Conservation (phyloP, 2,113 vertebrate genomes). For the Myodes glareolus region DNA sequence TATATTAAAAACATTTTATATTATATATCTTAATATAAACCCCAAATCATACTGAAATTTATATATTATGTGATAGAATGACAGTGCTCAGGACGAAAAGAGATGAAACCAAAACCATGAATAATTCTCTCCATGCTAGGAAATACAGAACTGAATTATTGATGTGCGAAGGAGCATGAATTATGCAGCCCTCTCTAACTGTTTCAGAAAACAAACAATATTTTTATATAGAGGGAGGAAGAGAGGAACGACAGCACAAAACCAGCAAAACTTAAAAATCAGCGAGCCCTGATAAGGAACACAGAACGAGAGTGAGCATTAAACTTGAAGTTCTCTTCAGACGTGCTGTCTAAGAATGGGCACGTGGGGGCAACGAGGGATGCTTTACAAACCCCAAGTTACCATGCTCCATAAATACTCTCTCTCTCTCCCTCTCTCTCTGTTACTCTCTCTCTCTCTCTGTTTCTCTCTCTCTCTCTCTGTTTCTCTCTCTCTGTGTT, state of each 20-base stretch:
- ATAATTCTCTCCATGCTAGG: neutral
- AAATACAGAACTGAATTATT: slow-evolving; percentile 46
- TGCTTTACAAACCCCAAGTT: neutral
- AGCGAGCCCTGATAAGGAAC: neutral
- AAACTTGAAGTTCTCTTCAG: neutral
- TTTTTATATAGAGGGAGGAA: slow-evolving; percentile 1
- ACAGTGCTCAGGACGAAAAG: slow-evolving; percentile 12
- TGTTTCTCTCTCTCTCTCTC: no score
- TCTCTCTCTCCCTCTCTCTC: no score
- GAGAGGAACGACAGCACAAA: neutral
- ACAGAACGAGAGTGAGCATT: neutral
- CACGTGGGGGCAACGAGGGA: accelerated
- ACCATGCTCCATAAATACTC: no score
- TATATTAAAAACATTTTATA: neutral
- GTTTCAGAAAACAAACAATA: slow-evolving; percentile 4
- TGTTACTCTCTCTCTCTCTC: no score
- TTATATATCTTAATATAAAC: neutral
- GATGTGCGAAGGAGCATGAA: neutral
- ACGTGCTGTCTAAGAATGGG: neutral
- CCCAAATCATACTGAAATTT: slow-evolving; percentile 23
- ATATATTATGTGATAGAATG: slow-evolving; percentile 29
- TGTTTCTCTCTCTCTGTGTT: no score
- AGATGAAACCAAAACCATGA: neutral
- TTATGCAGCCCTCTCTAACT: neutral
- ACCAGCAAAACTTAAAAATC: neutral